phyloP scores from a whole-genome alignment of 1,140 invertebrate species.

The Drosophila nigromelanica region DNA sequence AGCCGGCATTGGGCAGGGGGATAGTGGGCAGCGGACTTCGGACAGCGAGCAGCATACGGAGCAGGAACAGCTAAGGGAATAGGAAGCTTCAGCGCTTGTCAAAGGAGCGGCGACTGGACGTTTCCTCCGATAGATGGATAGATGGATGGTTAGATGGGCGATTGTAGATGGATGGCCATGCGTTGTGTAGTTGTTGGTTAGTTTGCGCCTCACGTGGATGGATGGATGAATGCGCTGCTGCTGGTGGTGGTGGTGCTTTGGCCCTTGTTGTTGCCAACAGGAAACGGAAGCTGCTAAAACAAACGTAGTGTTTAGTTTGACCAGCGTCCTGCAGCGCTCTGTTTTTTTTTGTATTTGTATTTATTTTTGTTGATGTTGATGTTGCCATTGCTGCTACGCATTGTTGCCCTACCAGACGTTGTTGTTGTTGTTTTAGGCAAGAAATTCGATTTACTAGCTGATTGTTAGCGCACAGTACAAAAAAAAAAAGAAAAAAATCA shows the following conservation, averaged over 20 bases:
- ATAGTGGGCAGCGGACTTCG: not conserved
- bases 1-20: constrained; percentile 9
- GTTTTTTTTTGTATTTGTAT: constrained; percentile 61
- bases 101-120: constrained; percentile 69
- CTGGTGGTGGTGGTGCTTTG: constrained; percentile 6
- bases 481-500: constrained; percentile 27
- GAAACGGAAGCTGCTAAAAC: constrained; percentile 82
- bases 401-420: constrained; percentile 38
- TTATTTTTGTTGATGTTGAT: constrained; percentile 59
- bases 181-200: constrained; percentile 75
- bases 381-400: constrained; percentile 50
- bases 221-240: constrained; percentile 56
- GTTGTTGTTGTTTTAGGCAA: constrained; percentile 73
- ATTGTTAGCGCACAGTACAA: constrained; percentile 64
- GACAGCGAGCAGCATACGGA: not conserved
- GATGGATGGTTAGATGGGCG: constrained; percentile 52
- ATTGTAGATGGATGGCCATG: constrained; percentile 76
- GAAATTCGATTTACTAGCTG: constrained; percentile 81
- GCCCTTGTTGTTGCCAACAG: constrained; percentile 46
- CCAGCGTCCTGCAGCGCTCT: constrained; percentile 36
- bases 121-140: constrained; percentile 55
- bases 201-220: constrained; percentile 63
- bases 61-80: constrained; percentile 24
- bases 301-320: constrained; percentile 79
- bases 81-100: constrained; percentile 73